These are phyloP conservation scores for Gnathonemus longibarbis DNA, from an alignment of 2,113 vertebrate genomes.

Conservation along the genomic window DNA sequence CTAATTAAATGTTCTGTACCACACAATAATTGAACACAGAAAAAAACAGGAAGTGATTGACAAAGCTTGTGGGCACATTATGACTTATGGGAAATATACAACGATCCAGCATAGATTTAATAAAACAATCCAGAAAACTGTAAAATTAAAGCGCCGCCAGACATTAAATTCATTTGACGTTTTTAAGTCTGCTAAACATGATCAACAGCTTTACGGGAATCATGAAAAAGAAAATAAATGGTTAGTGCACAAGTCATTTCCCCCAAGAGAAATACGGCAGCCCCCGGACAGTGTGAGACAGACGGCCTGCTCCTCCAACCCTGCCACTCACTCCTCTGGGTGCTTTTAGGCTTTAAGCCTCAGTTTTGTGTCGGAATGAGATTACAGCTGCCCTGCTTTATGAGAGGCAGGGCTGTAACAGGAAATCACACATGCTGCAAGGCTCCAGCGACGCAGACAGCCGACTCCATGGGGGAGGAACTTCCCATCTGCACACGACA, in stretches of 20 bases:
- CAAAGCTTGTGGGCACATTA: background rate
- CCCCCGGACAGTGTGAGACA: background rate
- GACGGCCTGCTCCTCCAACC: background rate
- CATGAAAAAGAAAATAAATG: background rate
- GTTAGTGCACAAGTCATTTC: background rate
- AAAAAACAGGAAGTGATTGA: background rate
- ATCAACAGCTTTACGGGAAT: background rate
- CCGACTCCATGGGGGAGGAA: background rate
- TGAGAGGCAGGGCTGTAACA: background rate
- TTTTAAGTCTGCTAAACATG: background rate
- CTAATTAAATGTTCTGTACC: background rate
- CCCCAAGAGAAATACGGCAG: background rate
- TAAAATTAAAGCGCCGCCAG: background rate
- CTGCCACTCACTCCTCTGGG: background rate
- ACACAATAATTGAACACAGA: background rate
- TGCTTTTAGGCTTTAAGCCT: background rate
- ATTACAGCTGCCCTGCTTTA: background rate
- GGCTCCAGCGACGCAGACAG: background rate
- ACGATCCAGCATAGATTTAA: background rate
- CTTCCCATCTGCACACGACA: background rate
- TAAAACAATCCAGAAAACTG: background rate
- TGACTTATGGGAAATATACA: background rate
- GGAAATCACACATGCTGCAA: background rate
- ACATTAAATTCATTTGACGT: background rate
- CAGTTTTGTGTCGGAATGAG: background rate